Evolutionary conservation across 1,140 invertebrate genomes (phyloP), one percentile per base, ranked within the genome.

Genomic region (Sycophila sp.): DNA sequence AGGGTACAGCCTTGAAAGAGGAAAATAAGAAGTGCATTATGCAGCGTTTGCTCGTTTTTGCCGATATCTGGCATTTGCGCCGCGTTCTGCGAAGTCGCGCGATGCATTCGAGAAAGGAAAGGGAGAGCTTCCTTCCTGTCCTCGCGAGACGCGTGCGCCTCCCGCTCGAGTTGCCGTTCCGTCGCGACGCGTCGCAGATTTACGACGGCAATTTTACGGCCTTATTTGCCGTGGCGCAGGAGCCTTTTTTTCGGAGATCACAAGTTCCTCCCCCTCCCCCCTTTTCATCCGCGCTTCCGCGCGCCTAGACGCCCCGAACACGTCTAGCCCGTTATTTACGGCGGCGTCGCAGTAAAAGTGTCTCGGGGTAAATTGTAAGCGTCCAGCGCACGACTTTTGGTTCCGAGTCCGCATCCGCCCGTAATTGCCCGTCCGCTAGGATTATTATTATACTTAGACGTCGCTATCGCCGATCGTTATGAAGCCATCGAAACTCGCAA

Each of bases 151-250:
- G 59, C 59, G 59, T 62, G 60, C 38, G 45, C 45, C 47, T 53
- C 53, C 22, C 53, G 36, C 30, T 32, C 22, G 30, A 28, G 32
- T 34, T 26, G 24, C 24, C 53, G 32, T 22, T 22, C 53, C n/a
- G n/a, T n/a, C 7, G 45, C 56, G 66, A 69, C 47, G 56, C 51
- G 56, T 45, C 66, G 68, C 40, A 76, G 70, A 76, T 77, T 76
- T 77, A 77, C 71, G 76, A 76, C 73, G 73, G 76, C 70, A 66
- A 75, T 75, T 77, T 77, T 77, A 77, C 73, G 73, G 73, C 71
- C 71, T 74, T 75, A 75, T 77, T 75, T 74, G 72, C 72, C 69
- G 60, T 70, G 49, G 24, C 32, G 63, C 10, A 65, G 11, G 13
- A 36, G 58, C 8, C 2, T 47, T 67, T 66, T 28, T 67, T 58